Base-by-base conservation (phyloP, 2,888 invertebrate genomes). In the Stegana nigrithorax region DNA sequence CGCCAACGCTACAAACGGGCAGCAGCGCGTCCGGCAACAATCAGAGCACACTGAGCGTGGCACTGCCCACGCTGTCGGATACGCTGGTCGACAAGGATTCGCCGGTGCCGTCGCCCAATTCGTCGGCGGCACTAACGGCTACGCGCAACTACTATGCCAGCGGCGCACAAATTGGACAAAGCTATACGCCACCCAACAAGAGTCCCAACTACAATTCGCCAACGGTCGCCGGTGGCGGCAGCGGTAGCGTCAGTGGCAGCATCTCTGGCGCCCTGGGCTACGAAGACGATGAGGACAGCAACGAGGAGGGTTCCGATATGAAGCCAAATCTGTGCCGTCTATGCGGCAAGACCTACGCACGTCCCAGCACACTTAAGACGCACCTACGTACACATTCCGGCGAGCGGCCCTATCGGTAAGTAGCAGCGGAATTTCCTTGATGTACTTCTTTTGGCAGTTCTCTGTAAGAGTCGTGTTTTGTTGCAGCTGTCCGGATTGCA, bases 311-410 rank as follows among this genome's bases (percentile, higher is more conserved):
- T 19, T 73, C 81, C 26, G 90, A 91, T 67, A 90, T 90, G 72
- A 91, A 93, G 79, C 93, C 94, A 0, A 97, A 97, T 85, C 89
- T 97, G 39, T 98, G 97, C 81, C 89, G 96, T 26, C 94, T 97
- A 67, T 98, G 97, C 83, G 97, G 97, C 72, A 98, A 98, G 87
- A 96, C 96, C 0, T 96, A 98, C 87, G 98, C 98, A 0, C 88
- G 98, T 3, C 98, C 98, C 0, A 96, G 96, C 85, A 98, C 98
- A 0, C 87, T 99, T 67, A 98, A 98, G 88, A 98, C 98, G 0
- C 98, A 98, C 86, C 89, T 98, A 62, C 88, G 98, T 59, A 98
- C 98, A 1, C 98, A 98, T 85, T 95, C 95, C 2, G 98, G 98
- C 0, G 98, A 98, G 85, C 91, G 97, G 73, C 86, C 86, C 2